Conservation (phyloP, 2,113 vertebrate species). For the Onychostruthus taczanowskii region DNA sequence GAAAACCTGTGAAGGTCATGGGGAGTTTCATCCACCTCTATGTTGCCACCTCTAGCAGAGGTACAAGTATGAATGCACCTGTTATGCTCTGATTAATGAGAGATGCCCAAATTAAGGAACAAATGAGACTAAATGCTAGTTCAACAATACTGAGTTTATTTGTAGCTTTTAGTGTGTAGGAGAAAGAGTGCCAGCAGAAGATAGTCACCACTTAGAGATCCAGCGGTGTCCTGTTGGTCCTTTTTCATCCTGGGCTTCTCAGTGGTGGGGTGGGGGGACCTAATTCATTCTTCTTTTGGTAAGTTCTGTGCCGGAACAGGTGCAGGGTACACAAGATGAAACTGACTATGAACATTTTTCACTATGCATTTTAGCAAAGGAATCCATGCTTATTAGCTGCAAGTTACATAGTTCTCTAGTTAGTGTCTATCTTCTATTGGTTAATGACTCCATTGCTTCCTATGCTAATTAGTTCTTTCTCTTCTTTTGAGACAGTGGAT, state of each 20-base stretch:
- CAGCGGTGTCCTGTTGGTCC: background rate
- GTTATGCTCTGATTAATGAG: background rate
- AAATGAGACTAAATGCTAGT: fast-evolving
- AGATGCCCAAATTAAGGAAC: background rate
- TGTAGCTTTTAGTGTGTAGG: background rate
- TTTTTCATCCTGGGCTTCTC: background rate
- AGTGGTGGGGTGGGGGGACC: background rate
- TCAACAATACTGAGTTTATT: background rate
- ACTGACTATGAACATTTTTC: background rate
- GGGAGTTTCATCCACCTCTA: fast-evolving
- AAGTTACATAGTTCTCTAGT: background rate
- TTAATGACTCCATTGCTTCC: background rate
- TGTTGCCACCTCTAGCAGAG: too few relatives aligned
- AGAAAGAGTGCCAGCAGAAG: background rate
- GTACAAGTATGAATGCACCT: background rate
- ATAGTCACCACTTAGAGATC: too few relatives aligned
- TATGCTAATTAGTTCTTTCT: background rate
- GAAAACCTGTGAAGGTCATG: too few relatives aligned
- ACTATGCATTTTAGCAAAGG: background rate
- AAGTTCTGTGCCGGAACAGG: background rate
- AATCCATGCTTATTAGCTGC: background rate
- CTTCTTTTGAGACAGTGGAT: too few relatives aligned
- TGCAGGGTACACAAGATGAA: background rate
- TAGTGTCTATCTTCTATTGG: background rate
- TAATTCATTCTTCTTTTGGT: background rate